phyloP scores from a whole-genome alignment of 1,140 invertebrate genomes.

The Mercenaria mercenaria region DNA sequence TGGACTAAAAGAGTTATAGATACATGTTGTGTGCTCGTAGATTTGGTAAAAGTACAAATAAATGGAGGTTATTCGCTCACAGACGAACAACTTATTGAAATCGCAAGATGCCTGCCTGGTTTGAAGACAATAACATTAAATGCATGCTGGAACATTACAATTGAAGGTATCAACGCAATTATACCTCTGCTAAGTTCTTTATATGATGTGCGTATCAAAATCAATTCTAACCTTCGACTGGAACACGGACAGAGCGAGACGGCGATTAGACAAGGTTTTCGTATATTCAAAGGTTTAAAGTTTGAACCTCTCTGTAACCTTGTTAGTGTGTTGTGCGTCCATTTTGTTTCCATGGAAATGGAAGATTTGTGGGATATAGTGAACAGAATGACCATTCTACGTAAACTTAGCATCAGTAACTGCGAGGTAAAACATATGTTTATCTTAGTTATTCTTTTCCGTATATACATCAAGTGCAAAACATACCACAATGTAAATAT shows the following conservation, averaged over 20 bases:
- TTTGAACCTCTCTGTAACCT: conserved; percentile 39
- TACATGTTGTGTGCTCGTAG: conserved; percentile 67
- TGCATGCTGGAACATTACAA: conserved; percentile 81
- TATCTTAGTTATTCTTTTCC: background rate
- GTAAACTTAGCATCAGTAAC: conserved; percentile 82
- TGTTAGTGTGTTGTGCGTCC: conserved; percentile 79
- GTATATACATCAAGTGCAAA: background rate
- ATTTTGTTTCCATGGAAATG: conserved; percentile 82
- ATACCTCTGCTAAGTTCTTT: conserved; percentile 70
- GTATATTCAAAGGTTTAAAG: conserved; percentile 69
- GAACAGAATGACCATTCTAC: conserved; percentile 73
- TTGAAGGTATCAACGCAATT: conserved; percentile 70
- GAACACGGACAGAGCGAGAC: conserved; percentile 78
- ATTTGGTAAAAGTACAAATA: conserved; percentile 78
- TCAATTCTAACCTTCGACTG: conserved; percentile 80
- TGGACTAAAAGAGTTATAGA: conserved; percentile 80
- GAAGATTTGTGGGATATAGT: conserved; percentile 81
- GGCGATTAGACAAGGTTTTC: conserved; percentile 76
- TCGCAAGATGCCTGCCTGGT: conserved; percentile 74
- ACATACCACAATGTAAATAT: too few species aligned
- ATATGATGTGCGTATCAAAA: conserved; percentile 79
- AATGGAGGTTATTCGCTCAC: conserved; percentile 80
- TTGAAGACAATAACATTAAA: conserved; percentile 79
- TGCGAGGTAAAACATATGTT: conserved; percentile 84
- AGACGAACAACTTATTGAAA: conserved; percentile 74